phyloP scores from a whole-genome alignment of 2,888 invertebrate genomes.

The Yponomeuta plumbellus region DNA sequence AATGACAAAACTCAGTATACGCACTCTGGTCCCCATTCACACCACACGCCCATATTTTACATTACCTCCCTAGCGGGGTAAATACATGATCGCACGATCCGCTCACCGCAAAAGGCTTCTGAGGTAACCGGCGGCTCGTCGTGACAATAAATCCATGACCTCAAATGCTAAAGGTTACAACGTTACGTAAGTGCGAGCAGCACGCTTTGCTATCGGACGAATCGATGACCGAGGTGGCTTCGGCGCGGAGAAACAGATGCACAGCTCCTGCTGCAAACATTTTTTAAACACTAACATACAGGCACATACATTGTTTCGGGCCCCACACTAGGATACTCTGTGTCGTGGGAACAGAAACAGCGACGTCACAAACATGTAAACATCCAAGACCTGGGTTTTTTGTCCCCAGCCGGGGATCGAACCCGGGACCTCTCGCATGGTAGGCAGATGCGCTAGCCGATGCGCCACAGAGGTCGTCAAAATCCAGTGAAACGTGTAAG shows the following conservation, averaged over 20 bases:
- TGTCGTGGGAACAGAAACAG: too few relatives aligned
- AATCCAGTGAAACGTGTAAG: neutral
- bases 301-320: too few relatives aligned
- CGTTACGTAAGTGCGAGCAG: slow-evolving; percentile 6
- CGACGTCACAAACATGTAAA: too few relatives aligned
- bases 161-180: slow-evolving; percentile 18
- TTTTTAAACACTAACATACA: too few relatives aligned
- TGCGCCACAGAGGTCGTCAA: too few relatives aligned
- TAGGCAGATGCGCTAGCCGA: too few relatives aligned
- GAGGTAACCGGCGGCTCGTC: neutral
- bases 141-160: slow-evolving; percentile 22
- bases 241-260: neutral
- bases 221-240: neutral
- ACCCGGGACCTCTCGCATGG: too few relatives aligned
- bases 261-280: neutral
- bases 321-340: too few relatives aligned
- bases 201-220: neutral
- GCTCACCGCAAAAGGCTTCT: neutral
- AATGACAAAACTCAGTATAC: too few relatives aligned
- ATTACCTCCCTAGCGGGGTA: neutral
- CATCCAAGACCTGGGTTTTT: too few relatives aligned
- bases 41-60: neutral
- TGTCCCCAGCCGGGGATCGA: too few relatives aligned
- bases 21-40: too few relatives aligned
- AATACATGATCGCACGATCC: neutral